Conservation (phyloP, 1,140 invertebrate genomes). For the Drosophila triauraria region DNA sequence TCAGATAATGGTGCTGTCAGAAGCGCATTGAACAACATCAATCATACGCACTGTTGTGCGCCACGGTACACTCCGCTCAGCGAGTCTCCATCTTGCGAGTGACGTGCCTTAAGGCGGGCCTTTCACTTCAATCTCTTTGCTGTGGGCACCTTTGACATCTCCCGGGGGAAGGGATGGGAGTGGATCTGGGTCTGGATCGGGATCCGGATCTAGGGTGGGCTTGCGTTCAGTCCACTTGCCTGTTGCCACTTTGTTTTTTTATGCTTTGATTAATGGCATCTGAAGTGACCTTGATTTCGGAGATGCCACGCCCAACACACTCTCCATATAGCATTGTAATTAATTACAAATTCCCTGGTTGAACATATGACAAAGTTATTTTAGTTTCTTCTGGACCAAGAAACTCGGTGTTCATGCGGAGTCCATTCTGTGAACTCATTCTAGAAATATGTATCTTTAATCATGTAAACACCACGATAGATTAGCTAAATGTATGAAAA, state of each 20-base stretch:
- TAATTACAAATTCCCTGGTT: conserved; percentile 43
- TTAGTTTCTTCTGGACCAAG: conserved; percentile 8
- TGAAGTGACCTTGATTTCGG: conserved; percentile 43
- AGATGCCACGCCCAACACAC: conserved; percentile 14
- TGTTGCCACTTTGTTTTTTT: conserved; percentile 46
- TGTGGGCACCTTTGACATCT: conserved; percentile 37
- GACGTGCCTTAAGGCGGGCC: conserved; percentile 55
- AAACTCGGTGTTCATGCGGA: not conserved
- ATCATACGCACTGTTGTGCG: conserved; percentile 70
- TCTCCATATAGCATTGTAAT: conserved; percentile 17
- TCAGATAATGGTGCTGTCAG: conserved; percentile 72
- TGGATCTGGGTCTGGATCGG: conserved; percentile 10
- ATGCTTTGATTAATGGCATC: conserved; percentile 44
- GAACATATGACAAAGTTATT: conserved; percentile 20
- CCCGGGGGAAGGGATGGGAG: conserved; percentile 1
- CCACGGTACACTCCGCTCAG: conserved; percentile 20
- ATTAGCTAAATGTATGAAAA: no score
- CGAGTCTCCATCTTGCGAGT: conserved; percentile 51
- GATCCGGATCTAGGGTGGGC: conserved; percentile 2
- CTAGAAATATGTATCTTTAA: not conserved
- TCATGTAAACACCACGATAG: not conserved
- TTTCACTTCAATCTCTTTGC: conserved; percentile 40
- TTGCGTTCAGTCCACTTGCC: conserved; percentile 33
- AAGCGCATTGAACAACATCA: conserved; percentile 71
- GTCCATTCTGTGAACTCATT: not conserved